Percentiles rank a stretch among this genome's conserved stretches.
phyloP scores from a whole-genome alignment of 2,113 vertebrate species.

The Rissa tridactyla region DNA sequence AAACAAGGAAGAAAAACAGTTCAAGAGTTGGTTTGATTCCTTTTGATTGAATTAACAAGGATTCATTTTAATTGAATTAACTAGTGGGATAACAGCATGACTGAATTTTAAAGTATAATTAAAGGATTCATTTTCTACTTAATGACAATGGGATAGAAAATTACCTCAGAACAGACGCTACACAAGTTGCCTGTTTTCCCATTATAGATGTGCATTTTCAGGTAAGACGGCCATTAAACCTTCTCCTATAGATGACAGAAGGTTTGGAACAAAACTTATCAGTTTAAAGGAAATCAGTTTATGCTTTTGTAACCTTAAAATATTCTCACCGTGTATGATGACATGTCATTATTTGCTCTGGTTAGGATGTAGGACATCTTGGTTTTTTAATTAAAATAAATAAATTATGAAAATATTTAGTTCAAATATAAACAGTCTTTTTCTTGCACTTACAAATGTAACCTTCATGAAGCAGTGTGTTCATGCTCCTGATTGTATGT shows the following conservation, averaged over 20 bases:
- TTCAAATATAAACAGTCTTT: background rate
- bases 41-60: conserved; percentile 66
- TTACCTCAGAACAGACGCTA: conserved; percentile 25
- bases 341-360: background rate
- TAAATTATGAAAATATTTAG: background rate
- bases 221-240: conserved; percentile 11
- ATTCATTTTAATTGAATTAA: conserved; percentile 63
- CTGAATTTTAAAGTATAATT: conserved; percentile 44
- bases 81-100: conserved; percentile 50
- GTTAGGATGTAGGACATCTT: background rate
- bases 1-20: background rate
- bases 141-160: conserved; percentile 29
- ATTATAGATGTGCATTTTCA: background rate
- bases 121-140: conserved; percentile 35
- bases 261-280: background rate
- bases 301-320: background rate
- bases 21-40: conserved; percentile 47
- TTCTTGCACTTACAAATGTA: background rate
- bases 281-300: background rate
- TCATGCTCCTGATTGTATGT: background rate
- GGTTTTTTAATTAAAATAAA: background rate
- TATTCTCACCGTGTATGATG: background rate
- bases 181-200: background rate
- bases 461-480: background rate
- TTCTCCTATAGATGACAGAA: background rate